phyloP scores from a whole-genome alignment of 2,113 vertebrate genomes.

The Mustela lutreola region DNA sequence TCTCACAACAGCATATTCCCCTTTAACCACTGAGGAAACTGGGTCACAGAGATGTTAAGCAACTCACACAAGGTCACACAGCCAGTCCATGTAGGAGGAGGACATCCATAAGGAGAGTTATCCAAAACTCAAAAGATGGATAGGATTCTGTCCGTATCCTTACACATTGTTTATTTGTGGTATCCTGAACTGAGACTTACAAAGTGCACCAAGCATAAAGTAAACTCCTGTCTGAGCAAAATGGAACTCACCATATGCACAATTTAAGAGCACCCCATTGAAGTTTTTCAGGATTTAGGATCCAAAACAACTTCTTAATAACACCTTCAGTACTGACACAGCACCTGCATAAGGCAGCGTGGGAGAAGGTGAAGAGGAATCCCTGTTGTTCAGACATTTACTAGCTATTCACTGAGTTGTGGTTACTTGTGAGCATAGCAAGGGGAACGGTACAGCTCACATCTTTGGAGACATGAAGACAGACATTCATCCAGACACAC shows the following conservation, averaged over 20 bases:
- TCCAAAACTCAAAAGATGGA: neutral
- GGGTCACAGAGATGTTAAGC: neutral
- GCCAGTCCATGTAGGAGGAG: neutral
- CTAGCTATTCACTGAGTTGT: neutral
- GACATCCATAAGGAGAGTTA: neutral
- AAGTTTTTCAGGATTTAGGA: neutral
- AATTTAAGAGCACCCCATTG: neutral
- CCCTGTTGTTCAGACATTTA: neutral
- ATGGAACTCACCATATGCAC: too few species aligned
- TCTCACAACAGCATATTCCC: neutral
- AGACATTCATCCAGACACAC: too few species aligned
- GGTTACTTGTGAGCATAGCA: neutral
- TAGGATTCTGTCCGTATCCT: neutral
- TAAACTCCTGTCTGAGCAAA: neutral
- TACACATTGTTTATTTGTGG: neutral
- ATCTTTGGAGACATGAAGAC: neutral
- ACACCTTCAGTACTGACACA: neutral
- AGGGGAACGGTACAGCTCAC: neutral
- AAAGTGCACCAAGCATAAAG: neutral
- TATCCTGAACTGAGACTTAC: neutral
- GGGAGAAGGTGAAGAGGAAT: neutral
- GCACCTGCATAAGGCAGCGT: too few species aligned
- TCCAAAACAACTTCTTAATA: neutral
- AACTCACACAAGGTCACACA: neutral
- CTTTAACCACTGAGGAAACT: neutral